Conservation (phyloP, 2,888 invertebrate species). For the Volucella bombylans region DNA sequence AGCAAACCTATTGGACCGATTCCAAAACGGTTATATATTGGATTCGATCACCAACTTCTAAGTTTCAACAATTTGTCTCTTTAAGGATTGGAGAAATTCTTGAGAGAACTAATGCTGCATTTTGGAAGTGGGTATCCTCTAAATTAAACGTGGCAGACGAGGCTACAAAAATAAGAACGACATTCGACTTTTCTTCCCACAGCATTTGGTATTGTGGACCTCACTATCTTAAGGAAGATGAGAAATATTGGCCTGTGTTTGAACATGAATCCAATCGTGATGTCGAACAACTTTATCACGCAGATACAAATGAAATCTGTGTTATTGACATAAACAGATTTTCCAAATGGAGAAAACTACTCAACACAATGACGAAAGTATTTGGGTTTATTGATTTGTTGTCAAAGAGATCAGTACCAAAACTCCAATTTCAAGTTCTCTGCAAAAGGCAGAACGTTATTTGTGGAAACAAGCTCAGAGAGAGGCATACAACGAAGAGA, state of each 20-base stretch:
- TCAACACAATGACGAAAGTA: no score
- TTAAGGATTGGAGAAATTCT: conserved; percentile 71
- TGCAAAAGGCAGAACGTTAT: no score
- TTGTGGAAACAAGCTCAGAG: background rate
- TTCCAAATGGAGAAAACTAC: no score
- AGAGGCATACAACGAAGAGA: background rate
- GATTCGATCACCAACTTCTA: conserved; percentile 69
- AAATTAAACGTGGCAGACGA: no score
- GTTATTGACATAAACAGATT: no score
- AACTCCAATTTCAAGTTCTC: no score
- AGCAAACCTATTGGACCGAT: conserved; percentile 72
- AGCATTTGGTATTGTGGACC: background rate
- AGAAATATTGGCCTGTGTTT: background rate
- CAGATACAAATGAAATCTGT: no score
- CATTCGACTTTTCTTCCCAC: background rate
- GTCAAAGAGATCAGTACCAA: no score
- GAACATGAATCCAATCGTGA: background rate
- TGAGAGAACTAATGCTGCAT: conserved; percentile 44
- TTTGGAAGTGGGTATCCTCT: conserved; percentile 59
- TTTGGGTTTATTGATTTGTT: no score
- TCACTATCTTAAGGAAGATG: background rate
- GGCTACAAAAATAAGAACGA: no score
- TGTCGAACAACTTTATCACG: no score
- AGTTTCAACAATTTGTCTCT: conserved; percentile 73
- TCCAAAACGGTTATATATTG: conserved; percentile 74